Percentiles rank a stretch among this genome's conserved stretches.
phyloP scores from a whole-genome alignment of 2,888 invertebrate species.

The Hylaea fasciaria region DNA sequence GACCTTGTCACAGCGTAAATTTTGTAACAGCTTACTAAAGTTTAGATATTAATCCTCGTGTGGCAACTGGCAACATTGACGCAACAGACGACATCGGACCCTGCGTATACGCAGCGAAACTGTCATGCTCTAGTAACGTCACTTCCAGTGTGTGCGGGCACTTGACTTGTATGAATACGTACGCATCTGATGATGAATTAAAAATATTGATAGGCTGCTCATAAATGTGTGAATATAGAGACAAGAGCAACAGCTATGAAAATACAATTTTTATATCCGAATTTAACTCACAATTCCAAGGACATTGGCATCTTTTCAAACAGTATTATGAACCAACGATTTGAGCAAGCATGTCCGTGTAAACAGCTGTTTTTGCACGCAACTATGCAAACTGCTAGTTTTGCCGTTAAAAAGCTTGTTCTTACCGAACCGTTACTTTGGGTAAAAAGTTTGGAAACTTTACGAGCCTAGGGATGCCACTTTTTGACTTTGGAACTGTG shows the following conservation, averaged over 20 bases:
- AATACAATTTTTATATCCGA: too few relatives aligned
- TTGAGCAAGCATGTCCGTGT: conserved; percentile 43
- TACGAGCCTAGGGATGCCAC: conserved; percentile 37
- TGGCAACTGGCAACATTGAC: conserved; percentile 61
- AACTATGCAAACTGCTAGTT: conserved; percentile 50
- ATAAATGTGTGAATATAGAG: not conserved
- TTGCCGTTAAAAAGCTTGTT: conserved; percentile 49
- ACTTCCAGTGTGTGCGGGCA: conserved; percentile 30
- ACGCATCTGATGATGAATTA: conserved; percentile 23
- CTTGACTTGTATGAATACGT: conserved; percentile 25
- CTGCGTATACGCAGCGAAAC: conserved; percentile 52
- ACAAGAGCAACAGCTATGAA: too few relatives aligned
- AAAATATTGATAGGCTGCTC: conserved; percentile 1
- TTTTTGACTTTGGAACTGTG: not conserved
- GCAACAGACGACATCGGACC: conserved; percentile 62
- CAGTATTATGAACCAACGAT: conserved; percentile 32
- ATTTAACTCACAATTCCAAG: conserved; percentile 17
- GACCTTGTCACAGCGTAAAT: conserved; percentile 65
- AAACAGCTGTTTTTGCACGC: conserved; percentile 51
- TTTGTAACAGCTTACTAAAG: conserved; percentile 68
- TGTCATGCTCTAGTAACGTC: conserved; percentile 74
- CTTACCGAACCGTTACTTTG: conserved; percentile 56
- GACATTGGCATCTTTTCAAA: conserved; percentile 32
- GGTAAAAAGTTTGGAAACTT: conserved; percentile 52
- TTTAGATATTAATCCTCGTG: conserved; percentile 74